These are phyloP conservation scores for Heliconius ethilla DNA, from an alignment of 2,888 invertebrate genomes.

Conservation along the genomic window DNA sequence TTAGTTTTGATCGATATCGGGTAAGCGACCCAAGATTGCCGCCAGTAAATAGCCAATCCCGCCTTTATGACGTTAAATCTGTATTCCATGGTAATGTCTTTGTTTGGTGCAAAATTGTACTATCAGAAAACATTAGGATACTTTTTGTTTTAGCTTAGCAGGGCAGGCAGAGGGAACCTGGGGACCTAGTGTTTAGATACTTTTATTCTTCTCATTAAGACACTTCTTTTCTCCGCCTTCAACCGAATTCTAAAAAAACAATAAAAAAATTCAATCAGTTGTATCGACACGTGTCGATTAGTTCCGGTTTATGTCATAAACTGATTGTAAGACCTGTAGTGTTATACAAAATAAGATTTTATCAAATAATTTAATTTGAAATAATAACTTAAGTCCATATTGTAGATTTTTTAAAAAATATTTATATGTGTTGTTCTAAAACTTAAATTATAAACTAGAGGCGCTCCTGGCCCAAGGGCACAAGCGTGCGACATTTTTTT, in stretches of 20 bases:
- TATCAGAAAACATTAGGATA: not conserved
- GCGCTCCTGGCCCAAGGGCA: too few relatives aligned
- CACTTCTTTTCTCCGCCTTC: too few relatives aligned
- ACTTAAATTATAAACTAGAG: too few relatives aligned
- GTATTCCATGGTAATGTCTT: slow-evolving; percentile 34
- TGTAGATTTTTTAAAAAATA: not conserved
- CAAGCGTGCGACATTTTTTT: too few relatives aligned
- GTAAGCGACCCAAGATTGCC: slow-evolving; percentile 32
- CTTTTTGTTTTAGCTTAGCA: too few relatives aligned
- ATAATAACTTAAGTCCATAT: not conserved
- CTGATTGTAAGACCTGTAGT: not conserved
- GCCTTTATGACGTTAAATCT: slow-evolving; percentile 36
- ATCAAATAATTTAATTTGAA: not conserved
- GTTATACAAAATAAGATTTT: not conserved
- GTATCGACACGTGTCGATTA: slow-evolving; percentile 7
- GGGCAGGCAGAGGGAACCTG: too few relatives aligned
- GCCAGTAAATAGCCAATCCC: slow-evolving; percentile 35
- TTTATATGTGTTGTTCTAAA: not conserved
- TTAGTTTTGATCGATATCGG: slow-evolving; percentile 23
- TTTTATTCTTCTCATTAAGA: too few relatives aligned
- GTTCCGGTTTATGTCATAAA: not conserved
- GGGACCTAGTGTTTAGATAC: too few relatives aligned
- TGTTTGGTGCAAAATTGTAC: slow-evolving; percentile 30
- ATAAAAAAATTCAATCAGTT: not conserved
- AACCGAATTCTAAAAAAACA: too few relatives aligned